A percentile compares a stretch with the other conserved stretches of the same genome.
Evolutionary conservation across 2,113 vertebrate genomes (phyloP).

Genomic region (human): GRCh38 chr14:27778001-27778500

Average conservation of each 20-base stretch:
- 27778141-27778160: too few species aligned
- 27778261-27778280: neutral
- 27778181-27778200: neutral
- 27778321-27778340: neutral
- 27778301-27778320: neutral
- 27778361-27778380: neutral
- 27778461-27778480: neutral
- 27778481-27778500: neutral
- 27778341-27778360: neutral
- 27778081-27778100: neutral
- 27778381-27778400: neutral
- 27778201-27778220: too few species aligned
- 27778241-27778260: neutral
- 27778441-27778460: neutral
- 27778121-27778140: too few species aligned
- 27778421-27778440: neutral
- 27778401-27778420: neutral
- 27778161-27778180: neutral
- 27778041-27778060: neutral
- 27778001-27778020: neutral
- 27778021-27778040: neutral
- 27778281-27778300: neutral
- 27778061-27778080: neutral
- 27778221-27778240: neutral
- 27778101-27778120: neutral